These are phyloP conservation scores for Drosophila monieri DNA, from an alignment of 2,888 invertebrate genomes.

Conservation along the genomic window DNA sequence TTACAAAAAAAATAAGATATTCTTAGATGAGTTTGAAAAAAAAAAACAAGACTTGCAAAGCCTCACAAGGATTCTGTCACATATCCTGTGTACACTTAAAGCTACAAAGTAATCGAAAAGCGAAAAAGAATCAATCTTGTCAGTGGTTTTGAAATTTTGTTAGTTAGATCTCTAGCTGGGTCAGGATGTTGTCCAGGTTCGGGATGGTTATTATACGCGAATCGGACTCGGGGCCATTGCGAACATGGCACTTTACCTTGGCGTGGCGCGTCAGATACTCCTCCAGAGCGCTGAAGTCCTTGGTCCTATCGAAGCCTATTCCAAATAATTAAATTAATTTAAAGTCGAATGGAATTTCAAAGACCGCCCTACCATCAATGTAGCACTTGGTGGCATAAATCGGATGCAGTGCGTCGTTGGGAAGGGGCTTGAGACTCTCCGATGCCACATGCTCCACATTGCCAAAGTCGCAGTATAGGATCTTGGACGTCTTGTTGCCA, in stretches of 20 bases:
- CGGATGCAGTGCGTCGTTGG: neutral
- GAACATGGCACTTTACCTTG: slow-evolving; percentile 28
- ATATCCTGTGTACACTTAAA: neutral
- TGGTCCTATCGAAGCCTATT: slow-evolving; percentile 47
- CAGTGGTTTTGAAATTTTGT: neutral
- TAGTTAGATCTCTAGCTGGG: neutral
- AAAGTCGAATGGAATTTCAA: neutral
- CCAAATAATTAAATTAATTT: neutral
- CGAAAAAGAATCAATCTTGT: slow-evolving; percentile 11
- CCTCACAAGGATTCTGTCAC: neutral
- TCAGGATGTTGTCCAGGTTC: slow-evolving; percentile 38
- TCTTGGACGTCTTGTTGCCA: slow-evolving; percentile 3
- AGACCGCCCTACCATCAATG: slow-evolving; percentile 47
- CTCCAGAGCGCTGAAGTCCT: slow-evolving; percentile 48
- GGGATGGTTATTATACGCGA: slow-evolving; percentile 47
- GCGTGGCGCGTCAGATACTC: slow-evolving; percentile 1
- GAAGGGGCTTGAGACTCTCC: slow-evolving; percentile 47
- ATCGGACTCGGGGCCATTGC: slow-evolving; percentile 43
- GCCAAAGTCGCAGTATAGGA: slow-evolving; percentile 60
- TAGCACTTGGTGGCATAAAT: slow-evolving; percentile 53
- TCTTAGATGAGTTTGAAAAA: neutral
- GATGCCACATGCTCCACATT: slow-evolving; percentile 44
- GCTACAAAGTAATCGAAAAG: neutral
- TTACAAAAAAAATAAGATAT: slow-evolving; percentile 2
- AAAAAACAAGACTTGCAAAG: neutral